Conservation (phyloP, 2,113 vertebrate species). For the Corvus cornix region DNA sequence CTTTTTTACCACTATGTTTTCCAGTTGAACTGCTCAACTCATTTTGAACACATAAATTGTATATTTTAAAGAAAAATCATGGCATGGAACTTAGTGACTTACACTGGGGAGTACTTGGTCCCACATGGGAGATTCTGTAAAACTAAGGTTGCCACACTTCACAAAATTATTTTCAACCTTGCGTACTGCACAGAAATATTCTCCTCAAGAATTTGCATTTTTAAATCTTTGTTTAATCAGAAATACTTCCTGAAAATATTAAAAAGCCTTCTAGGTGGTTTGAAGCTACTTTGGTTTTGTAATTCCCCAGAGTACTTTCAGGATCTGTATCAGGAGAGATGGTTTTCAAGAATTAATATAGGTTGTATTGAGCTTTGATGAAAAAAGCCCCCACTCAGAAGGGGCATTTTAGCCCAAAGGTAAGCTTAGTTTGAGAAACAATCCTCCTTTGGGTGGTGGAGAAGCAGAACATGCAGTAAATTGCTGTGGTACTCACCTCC, state of each 20-base stretch:
- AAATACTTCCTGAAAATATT: background rate
- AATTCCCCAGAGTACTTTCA: background rate
- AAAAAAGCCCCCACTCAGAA: background rate
- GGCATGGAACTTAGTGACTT: background rate
- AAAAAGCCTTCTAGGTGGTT: background rate
- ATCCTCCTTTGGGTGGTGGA: background rate
- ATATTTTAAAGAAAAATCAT: background rate
- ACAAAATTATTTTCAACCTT: background rate
- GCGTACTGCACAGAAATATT: background rate
- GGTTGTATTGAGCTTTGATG: background rate
- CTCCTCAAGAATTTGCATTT: background rate
- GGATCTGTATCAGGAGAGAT: background rate
- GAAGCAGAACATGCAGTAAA: background rate
- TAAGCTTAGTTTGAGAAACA: background rate
- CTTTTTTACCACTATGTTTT: background rate
- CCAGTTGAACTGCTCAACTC: background rate
- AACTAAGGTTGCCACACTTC: background rate
- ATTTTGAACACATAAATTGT: background rate
- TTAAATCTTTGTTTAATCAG: background rate
- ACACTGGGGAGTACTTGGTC: background rate
- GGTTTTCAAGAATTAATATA: background rate
- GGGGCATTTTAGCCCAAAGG: background rate
- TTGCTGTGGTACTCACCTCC: background rate
- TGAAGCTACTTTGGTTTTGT: background rate
- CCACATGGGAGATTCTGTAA: background rate